Base-by-base conservation (phyloP, 2,888 invertebrate species). In the Tribolium freemani region DNA sequence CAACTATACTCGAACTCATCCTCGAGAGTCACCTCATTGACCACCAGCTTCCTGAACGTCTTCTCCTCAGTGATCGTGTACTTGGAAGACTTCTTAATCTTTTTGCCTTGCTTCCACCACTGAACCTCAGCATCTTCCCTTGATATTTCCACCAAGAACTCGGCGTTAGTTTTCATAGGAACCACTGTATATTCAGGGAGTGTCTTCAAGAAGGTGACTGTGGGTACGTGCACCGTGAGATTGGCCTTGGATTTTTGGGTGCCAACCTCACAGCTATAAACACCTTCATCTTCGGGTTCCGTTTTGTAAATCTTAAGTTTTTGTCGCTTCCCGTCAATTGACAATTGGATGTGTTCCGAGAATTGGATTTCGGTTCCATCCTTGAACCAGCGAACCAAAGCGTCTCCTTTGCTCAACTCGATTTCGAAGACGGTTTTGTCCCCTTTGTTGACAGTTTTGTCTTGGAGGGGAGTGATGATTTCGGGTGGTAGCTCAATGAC, bases 321-420 rank as follows among this genome's bases (percentile, higher is more conserved):
- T 84, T 98, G 98, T 69, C 93, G 91, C 86, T 96, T 97, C 74
- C 98, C 98, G 85, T 97, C 96, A 79, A 98, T 97, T 5, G 94
- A 93, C 4, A 98, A 88, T 85, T 94, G 94, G 44, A 96, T 90
- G 79, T 94, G 94, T 84, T 97, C 95, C 46, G 94, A 95, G 80
- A 97, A 96, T 84, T 93, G 93, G 74, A 98, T 90, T 87, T 97
- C 97, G 69, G 91, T 90, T 16, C 91, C 93, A 81, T 97, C 92
- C 84, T 96, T 96, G 84, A 93, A 96, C 98, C 98, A 98, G 75
- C 93, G 92, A 0, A 97, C 96, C 66, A 96, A 87, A 10, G 97
- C 97, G 85, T 98, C 97, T 51, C 97, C 97, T 88, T 97, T 97
- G 13, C 96, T 96, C n/a, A 98, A 88, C 86, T 97, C 96, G 77